Base-by-base conservation (phyloP, 2,113 vertebrate species). In the Laticauda laticaudata region DNA sequence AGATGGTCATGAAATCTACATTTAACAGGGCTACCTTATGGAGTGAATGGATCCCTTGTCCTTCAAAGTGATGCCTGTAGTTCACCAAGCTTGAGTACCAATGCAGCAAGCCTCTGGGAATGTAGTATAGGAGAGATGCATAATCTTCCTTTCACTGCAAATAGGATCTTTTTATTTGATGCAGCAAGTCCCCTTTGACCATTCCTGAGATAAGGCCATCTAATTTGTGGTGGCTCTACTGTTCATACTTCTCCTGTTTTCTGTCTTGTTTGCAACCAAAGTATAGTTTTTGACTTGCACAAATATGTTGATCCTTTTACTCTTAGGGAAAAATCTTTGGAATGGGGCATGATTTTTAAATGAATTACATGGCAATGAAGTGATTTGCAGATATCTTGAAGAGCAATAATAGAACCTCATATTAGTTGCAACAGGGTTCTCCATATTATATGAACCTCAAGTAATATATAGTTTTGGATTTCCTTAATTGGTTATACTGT, bases 391-490 rank as follows among this genome's bases (percentile, higher is more conserved):
- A 69, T 93, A 92, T 95, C 89, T 91, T 86, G 10, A 93, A 64
- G 91, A 94, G 86, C 59, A 90, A 88, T 91, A 95, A 91, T 55
- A 93, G 64, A 86, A 88, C 87, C 55, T 95, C 75, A 92, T 94
- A 87, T 0, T 0, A 94, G 92, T 91, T 5, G 45, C 53, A 69
- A 39, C 14, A 81, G 18, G n/a, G 53, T 1, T 81, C 54, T 1
- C 85, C 48, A 86, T 39, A 95, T 95, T 92, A 92, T 93, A 93
- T 94, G 92, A 90, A 90, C 21, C 55, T 26, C 24, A 89, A 18
- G 93, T 93, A 64, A 45, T 92, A 93, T 90, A 95, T 94, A 92
- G 94, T 94, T 92, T 94, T 91, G 86, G 94, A 89, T 51, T 69
- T 61, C 93, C 95, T 86, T 89, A 87, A 26, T 95, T 90, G 94